Base-by-base conservation (phyloP, 2,888 invertebrate species). In the Lymantria monacha region DNA sequence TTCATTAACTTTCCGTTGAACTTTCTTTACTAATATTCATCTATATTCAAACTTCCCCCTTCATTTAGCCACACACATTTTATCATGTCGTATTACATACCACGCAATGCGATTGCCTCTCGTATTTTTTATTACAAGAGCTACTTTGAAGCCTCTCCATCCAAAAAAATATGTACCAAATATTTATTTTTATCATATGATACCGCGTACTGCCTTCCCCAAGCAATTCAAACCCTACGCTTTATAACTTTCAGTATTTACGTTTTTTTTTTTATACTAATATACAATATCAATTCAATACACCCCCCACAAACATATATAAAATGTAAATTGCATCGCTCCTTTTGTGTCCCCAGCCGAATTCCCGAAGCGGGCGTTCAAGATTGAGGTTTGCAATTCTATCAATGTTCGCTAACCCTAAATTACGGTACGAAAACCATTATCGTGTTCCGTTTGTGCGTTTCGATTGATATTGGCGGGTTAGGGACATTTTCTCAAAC, bases 301-400 rank as follows among this genome's bases (percentile, higher is more conserved):
- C 30, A 40, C 51, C 46, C 51, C 46, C 30, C 3, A 14, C 41
- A 53, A 48, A 54, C 53, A 53, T 36, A 44, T 49, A 42, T 33
- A 33, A 52, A 62, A 56, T 52, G 44, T 48, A 53, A 57, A 55
- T 61, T 55, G 53, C 49, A 51, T 47, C 13, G 33, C 59, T 59
- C 76, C 51, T 59, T 36, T 51, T 80, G 69, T 69, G 44, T 31
- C 64, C 11, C 59, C 40, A 58, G 44, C 69, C 49, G 44, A 57
- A 57, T 48, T 49, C 51, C 59, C 63, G 61, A 68, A 69, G 64
- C 66, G 65, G 57, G 63, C 48, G 59, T 62, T 69, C 71, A 73
- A 80, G 80, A 81, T 77, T 68, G 76, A 71, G 77, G 78, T 79
- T 72, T 69, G 70, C 79, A 73, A 78, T 82, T 78, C 79, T 72